Conservation (phyloP, 1,140 invertebrate species). For the Brachionus paranguensis region DNA sequence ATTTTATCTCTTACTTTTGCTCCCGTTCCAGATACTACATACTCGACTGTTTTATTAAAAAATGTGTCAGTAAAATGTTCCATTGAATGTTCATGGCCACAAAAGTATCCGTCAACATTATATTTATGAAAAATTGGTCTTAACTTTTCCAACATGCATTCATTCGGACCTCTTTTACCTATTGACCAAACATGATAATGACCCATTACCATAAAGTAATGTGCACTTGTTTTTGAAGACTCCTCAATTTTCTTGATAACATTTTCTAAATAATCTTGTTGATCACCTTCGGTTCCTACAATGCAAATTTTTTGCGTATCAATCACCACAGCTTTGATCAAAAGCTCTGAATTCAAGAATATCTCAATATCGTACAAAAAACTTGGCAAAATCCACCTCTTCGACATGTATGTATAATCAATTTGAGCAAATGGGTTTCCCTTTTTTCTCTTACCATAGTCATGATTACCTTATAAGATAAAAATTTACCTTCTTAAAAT, state of each 20-base stretch:
- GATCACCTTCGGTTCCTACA: neutral
- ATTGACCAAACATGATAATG: conserved; percentile 57
- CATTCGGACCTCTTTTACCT: conserved; percentile 56
- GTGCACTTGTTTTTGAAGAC: neutral
- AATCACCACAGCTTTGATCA: neutral
- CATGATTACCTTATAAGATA: neutral
- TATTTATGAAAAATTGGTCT: conserved; percentile 55
- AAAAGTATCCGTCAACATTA: conserved; percentile 56
- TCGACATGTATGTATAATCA: neutral
- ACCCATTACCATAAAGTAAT: neutral
- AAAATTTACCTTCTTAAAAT: no score
- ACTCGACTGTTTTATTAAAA: neutral
- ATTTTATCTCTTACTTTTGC: neutral
- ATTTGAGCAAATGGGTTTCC: neutral
- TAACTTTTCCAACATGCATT: conserved; percentile 52
- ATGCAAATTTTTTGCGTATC: neutral
- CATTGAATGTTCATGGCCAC: conserved; percentile 59
- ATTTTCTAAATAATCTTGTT: neutral
- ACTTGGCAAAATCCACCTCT: neutral
- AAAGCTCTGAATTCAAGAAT: neutral
- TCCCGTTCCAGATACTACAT: neutral
- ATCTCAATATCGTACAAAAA: neutral
- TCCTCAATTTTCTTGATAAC: neutral
- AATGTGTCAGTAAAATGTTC: conserved; percentile 42
- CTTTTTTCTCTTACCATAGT: neutral